These are phyloP conservation scores for Trichomycterus rosablanca DNA, from an alignment of 2,113 vertebrate genomes.

Conservation along the genomic window DNA sequence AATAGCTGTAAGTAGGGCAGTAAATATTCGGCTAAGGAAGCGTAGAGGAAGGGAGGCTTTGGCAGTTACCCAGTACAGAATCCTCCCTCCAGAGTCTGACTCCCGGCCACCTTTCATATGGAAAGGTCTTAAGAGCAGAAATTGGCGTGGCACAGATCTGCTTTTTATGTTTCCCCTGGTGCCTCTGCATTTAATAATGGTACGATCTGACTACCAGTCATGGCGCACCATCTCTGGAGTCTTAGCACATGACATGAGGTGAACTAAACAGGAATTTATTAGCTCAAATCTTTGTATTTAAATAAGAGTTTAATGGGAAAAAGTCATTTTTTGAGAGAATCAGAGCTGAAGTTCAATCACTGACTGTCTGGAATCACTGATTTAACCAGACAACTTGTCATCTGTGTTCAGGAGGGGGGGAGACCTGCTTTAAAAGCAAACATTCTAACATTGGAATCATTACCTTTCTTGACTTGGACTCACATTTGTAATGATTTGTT, in stretches of 20 bases:
- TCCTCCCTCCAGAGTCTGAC: conserved; percentile 51
- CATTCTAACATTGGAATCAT: too few species aligned
- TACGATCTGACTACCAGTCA: conserved; percentile 63
- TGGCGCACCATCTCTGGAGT: conserved; percentile 11
- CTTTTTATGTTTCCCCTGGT: conserved; percentile 62
- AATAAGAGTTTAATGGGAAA: too few species aligned
- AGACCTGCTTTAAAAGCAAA: too few species aligned
- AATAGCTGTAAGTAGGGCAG: conserved; percentile 33
- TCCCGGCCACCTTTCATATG: conserved; percentile 55
- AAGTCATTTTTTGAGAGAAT: too few species aligned
- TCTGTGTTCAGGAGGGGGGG: too few species aligned
- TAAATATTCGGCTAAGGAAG: conserved; percentile 1
- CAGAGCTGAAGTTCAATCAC: too few species aligned
- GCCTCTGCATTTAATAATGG: conserved; percentile 58
- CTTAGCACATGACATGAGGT: conserved; percentile 11
- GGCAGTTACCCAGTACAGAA: conserved; percentile 50
- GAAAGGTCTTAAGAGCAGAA: conserved; percentile 58
- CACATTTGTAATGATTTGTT: too few species aligned
- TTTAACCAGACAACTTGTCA: too few species aligned
- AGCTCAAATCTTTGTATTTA: not conserved
- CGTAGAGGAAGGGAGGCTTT: conserved; percentile 28
- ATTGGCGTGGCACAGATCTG: conserved; percentile 50
- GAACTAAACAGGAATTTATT: conserved; percentile 27
- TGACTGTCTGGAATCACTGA: too few species aligned
- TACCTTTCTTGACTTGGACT: too few species aligned